Evolutionary conservation across 1,140 invertebrate genomes (phyloP), one percentile per base, ranked within the genome.

Genomic region (Micrasema minimum): DNA sequence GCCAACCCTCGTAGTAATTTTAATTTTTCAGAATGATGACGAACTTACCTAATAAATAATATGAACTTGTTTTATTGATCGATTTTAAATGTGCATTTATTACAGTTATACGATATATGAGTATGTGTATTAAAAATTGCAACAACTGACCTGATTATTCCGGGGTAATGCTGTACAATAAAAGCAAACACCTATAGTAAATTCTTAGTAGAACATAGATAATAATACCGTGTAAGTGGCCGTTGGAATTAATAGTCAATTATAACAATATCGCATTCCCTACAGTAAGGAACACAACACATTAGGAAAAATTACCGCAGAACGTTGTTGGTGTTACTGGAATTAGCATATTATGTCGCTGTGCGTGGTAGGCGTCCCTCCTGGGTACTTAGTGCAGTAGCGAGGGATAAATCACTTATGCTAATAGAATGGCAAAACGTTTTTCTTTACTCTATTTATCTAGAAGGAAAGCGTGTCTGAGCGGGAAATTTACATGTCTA

Each of bases 361-460:
- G 59, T 64, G 43, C 41, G 59, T 64, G 59, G 59, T 9, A 5
- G 9, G 35, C 57, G 12, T n/a, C 23, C 16, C 22, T 31, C 14
- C 12, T n/a, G 12, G 14, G n/a, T 38, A 37, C 26, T 10, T 11
- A 18, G 18, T 16, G 18, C 9, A 22, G 38, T 23, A 55, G 43
- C 59, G 53, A 37, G 22, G 67, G 57, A 74, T 74, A 74, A 74
- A 74, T 74, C 72, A 74, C 72, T 71, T 74, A 74, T 74, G 72
- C 72, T 74, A 74, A 74, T 70, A 55, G 61, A 66, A 70, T 70
- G 62, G 68, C 70, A 69, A 66, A 74, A 65, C 57, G 66, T 72
- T 69, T 69, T 69, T 68, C 66, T 69, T 65, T 59, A 68, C 70
- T 72, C 68, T 72, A 72, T 72, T 72, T 72, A 72, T 72, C 71